phyloP scores from a whole-genome alignment of 2,888 invertebrate species.

The Stenurella melanura region DNA sequence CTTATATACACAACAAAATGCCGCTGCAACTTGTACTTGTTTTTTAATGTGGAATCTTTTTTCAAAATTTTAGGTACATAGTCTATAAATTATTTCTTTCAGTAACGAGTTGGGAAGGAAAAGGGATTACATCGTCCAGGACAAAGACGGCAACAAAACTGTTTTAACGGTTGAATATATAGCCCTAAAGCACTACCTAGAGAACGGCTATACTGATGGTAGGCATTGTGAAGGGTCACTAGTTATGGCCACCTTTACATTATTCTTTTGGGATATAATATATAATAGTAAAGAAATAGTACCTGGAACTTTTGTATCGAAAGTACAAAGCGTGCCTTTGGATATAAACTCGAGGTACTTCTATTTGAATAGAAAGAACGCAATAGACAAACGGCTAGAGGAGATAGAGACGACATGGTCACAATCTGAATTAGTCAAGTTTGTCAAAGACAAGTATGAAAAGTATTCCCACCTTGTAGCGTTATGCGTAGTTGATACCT shows the following conservation, averaged over 20 bases:
- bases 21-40: no score
- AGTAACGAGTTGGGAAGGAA: constrained; percentile 65
- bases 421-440: constrained; percentile 69
- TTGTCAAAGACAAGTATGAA: constrained; percentile 72
- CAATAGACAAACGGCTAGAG: constrained; percentile 76
- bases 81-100: constrained; percentile 39
- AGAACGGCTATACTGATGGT: constrained; percentile 73
- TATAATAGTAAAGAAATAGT: constrained; percentile 74
- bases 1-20: no score
- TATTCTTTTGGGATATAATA: constrained; percentile 87
- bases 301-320: constrained; percentile 78
- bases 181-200: constrained; percentile 75
- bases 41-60: no score
- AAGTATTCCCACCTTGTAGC: constrained; percentile 66
- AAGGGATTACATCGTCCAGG: constrained; percentile 63
- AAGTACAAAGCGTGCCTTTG: constrained; percentile 77
- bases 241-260: constrained; percentile 62
- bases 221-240: constrained; percentile 68
- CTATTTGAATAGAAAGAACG: constrained; percentile 78
- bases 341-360: constrained; percentile 83
- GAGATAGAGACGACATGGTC: constrained; percentile 70
- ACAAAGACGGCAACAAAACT: constrained; percentile 66
- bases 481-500: constrained; percentile 50
- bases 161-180: constrained; percentile 77
- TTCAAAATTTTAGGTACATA: no score